Percentiles rank a stretch among this genome's conserved stretches.
Evolutionary conservation across 2,113 vertebrate species (phyloP).

Genomic region (Trogon surrucura): DNA sequence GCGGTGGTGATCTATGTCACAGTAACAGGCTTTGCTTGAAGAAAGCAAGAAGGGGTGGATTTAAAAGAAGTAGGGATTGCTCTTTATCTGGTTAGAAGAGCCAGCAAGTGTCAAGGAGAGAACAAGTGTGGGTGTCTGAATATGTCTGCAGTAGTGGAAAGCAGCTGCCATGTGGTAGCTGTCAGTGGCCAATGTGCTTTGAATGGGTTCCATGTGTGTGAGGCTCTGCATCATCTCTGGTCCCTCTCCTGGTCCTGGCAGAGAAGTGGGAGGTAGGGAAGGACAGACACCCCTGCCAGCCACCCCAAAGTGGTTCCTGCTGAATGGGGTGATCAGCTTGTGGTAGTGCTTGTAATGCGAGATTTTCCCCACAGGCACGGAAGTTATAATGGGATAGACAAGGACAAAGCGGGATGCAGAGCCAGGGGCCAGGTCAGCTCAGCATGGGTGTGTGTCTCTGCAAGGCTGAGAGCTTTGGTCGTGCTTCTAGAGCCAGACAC

Average conservation of each 20-base stretch:
- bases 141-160: neutral
- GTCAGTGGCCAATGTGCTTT: neutral
- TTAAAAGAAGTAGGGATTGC: neutral
- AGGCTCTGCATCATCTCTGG: neutral
- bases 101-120: neutral
- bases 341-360: neutral
- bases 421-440: accelerated
- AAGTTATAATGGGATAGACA: neutral
- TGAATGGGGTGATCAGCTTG: neutral
- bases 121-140: neutral
- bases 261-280: neutral
- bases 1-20: neutral
- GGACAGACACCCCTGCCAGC: neutral
- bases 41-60: neutral
- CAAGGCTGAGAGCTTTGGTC: neutral
- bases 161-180: neutral
- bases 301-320: neutral
- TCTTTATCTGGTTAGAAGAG: conserved; percentile 5
- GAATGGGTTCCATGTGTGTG: neutral
- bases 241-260: neutral
- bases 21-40: neutral
- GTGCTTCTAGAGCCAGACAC: neutral
- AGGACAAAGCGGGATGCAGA: neutral
- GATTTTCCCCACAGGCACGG: neutral
- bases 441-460: neutral